Base-by-base conservation (phyloP, 2,797 vertebrate genomes). In the Leucoraja ocellata region DNA sequence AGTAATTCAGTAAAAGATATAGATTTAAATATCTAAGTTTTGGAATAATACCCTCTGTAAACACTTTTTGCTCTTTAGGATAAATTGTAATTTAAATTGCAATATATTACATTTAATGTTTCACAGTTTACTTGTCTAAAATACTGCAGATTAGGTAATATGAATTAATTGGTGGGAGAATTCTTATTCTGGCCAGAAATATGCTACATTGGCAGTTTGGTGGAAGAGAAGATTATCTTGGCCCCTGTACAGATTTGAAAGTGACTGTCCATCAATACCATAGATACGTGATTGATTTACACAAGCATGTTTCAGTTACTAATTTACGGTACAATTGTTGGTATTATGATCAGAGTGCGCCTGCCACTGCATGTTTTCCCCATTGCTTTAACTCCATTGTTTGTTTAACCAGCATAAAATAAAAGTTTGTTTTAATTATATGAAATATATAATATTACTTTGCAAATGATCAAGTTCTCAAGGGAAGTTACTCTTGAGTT, bases 21-120 rank as follows among this genome's bases (percentile, higher is more conserved):
- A 86, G 83, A 32, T 88, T 65, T 88, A 88, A 88, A 25, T 78
- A 58, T 5, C 28, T 63, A 63, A n/a, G 16, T 86, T 86, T 86
- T 13, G 83, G 61, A 86, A n/a, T 23, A 0, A 28, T 63, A 73
- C 4, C 58, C 7, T 0, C 6, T 18, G 58, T 63, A n/a, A 86
- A 13, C 9, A 28, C 13, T 58, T 54, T 4, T 9, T 58, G 23
- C 81, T 13, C 11, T 58, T 13, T 58, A 32, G 58, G 28, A 63
- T 86, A n/a, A 18, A 21, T 73, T 25, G 4, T 46, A 46, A 46
- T 46, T 46, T 46, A 46, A 46, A 46, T 46, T 46, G 46, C 2
- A 46, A 46, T 46, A 46, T 46, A 46, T 46, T 46, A 46, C 46
- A 46, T 46, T 46, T 46, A 46, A 46, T 46, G 46, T 46, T 80